These are phyloP conservation scores for Xenopus petersii DNA, from an alignment of 2,797 vertebrate species.

Conservation along the genomic window DNA sequence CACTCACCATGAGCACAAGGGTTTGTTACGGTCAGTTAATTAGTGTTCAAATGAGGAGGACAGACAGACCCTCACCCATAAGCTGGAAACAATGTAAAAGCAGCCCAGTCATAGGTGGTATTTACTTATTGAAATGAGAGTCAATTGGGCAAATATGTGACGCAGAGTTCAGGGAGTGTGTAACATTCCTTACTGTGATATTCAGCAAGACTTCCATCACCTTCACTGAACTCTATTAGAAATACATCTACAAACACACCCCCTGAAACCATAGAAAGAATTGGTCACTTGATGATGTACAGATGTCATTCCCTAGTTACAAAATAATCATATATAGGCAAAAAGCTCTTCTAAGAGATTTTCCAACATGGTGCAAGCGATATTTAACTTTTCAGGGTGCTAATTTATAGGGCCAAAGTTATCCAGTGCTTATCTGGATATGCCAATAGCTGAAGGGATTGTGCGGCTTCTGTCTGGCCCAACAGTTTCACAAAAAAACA, in stretches of 20 bases:
- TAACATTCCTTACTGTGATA: slow-evolving; percentile 19
- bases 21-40: slow-evolving; percentile 56
- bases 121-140: slow-evolving; percentile 45
- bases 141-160: slow-evolving; percentile 29
- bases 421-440: no score
- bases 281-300: background rate
- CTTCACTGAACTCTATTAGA: slow-evolving; percentile 6
- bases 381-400: no score
- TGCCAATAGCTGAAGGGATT: no score
- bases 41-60: slow-evolving; percentile 74
- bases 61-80: slow-evolving; percentile 54
- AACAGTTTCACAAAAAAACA: no score
- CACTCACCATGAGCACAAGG: slow-evolving; percentile 62
- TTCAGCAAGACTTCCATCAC: slow-evolving; percentile 9
- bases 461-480: no score
- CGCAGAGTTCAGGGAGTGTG: background rate
- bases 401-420: no score
- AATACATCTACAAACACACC: background rate
- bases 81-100: slow-evolving; percentile 63
- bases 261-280: background rate
- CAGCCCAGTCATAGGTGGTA: slow-evolving; percentile 52
- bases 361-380: no score
- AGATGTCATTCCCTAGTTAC: no score
- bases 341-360: no score
- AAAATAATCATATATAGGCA: no score